Conservation (phyloP, 2,888 invertebrate species). For the Polymixis flavicincta region DNA sequence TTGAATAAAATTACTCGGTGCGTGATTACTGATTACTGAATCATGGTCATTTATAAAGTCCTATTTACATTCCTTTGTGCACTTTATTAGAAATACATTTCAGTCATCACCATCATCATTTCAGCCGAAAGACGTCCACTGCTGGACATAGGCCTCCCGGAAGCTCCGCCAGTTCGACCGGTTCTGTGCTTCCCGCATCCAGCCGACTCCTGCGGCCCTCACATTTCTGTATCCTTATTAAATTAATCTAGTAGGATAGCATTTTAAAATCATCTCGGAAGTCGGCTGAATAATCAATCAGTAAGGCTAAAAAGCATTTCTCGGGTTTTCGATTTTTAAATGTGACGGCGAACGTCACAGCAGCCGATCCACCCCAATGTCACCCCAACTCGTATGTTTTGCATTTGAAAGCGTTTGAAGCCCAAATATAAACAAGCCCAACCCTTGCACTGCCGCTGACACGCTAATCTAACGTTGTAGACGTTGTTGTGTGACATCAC, state of each 20-base stretch:
- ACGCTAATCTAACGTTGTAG: slow-evolving; percentile 49
- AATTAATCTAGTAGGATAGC: background rate
- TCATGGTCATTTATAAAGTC: slow-evolving; percentile 6
- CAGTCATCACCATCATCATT: too few species aligned
- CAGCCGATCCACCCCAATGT: slow-evolving; percentile 19
- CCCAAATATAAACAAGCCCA: slow-evolving; percentile 50
- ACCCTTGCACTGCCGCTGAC: slow-evolving; percentile 59
- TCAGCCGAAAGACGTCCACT: too few species aligned
- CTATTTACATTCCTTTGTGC: background rate
- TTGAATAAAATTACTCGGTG: slow-evolving; percentile 14
- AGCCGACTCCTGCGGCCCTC: too few species aligned
- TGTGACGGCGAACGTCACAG: slow-evolving; percentile 26
- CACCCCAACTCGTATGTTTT: slow-evolving; percentile 50
- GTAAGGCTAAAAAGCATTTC: background rate
- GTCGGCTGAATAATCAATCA: background rate
- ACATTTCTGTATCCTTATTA: background rate
- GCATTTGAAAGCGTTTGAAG: slow-evolving; percentile 61
- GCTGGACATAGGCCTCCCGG: too few species aligned
- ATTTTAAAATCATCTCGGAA: background rate
- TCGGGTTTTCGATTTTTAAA: slow-evolving; percentile 36
- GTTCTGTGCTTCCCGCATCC: too few species aligned
- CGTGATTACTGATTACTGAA: slow-evolving; percentile 21
- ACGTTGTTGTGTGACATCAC: slow-evolving; percentile 16
- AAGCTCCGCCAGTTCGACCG: too few species aligned
- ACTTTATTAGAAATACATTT: slow-evolving; percentile 1